These are phyloP conservation scores for Sebastes hubbsi DNA, from an alignment of 2,797 vertebrate species.

Conservation along the genomic window DNA sequence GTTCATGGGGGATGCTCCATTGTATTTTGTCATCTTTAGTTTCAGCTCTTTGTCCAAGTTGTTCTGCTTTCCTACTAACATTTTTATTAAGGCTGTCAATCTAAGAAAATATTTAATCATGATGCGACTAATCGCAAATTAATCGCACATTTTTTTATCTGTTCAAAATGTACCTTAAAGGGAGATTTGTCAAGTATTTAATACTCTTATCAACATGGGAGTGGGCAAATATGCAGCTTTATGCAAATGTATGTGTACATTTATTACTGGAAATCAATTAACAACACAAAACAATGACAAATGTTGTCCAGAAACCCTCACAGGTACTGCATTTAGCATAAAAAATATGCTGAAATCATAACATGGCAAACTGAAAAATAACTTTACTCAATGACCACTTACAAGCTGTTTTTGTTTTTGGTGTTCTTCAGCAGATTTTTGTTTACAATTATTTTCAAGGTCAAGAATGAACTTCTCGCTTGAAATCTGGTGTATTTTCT, in stretches of 20 bases:
- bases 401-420: background rate
- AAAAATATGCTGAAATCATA: rapidly evolving
- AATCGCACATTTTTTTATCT: too few relatives aligned
- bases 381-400: background rate
- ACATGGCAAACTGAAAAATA: too few relatives aligned
- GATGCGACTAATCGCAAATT: too few relatives aligned
- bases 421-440: background rate
- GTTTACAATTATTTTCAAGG: rapidly evolving
- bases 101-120: too few relatives aligned
- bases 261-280: too few relatives aligned
- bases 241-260: rapidly evolving
- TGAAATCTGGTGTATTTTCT: background rate
- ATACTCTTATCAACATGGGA: too few relatives aligned
- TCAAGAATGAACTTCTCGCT: background rate
- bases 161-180: too few relatives aligned
- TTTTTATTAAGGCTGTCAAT: background rate
- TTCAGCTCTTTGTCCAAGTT: background rate
- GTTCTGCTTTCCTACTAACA: background rate
- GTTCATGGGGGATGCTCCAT: background rate
- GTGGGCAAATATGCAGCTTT: too few relatives aligned
- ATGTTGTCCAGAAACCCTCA: too few relatives aligned
- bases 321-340: too few relatives aligned
- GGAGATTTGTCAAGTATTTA: too few relatives aligned
- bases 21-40: background rate
- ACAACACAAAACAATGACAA: too few relatives aligned